phyloP scores from a whole-genome alignment of 2,888 invertebrate genomes.

The Eupithecia dodoneata region DNA sequence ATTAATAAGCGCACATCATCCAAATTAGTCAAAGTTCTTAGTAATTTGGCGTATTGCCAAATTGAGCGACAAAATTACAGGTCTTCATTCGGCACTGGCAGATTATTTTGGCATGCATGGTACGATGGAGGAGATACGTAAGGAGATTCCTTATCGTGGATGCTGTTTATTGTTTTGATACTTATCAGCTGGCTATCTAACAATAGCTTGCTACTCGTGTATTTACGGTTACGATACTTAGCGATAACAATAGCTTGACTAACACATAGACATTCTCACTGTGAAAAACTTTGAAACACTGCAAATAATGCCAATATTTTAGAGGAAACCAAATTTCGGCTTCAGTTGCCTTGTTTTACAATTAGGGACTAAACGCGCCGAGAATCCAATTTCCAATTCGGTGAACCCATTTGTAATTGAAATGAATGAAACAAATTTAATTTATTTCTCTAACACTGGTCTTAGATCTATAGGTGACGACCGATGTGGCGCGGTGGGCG shows the following conservation, averaged over 20 bases:
- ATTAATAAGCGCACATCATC: slow-evolving; percentile 34
- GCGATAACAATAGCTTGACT: background rate
- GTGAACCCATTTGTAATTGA: background rate
- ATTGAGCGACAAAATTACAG: slow-evolving; percentile 55
- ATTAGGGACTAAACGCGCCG: background rate
- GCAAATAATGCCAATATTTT: background rate
- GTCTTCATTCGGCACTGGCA: slow-evolving; percentile 38
- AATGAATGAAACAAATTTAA: slow-evolving; percentile 1
- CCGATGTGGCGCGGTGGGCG: no score
- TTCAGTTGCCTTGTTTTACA: slow-evolving; percentile 1
- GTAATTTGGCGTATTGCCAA: slow-evolving; percentile 58
- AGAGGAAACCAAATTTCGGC: background rate
- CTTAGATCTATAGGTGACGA: background rate
- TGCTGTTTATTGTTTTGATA: slow-evolving; percentile 30
- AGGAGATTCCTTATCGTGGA: slow-evolving; percentile 24
- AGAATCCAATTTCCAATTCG: background rate
- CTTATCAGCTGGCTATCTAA: background rate
- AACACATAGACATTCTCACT: background rate
- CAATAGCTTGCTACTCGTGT: background rate
- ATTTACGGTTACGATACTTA: background rate
- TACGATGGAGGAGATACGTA: background rate
- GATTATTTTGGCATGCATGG: slow-evolving; percentile 38
- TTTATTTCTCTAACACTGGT: background rate
- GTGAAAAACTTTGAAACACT: background rate
- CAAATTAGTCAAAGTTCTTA: slow-evolving; percentile 60